Conservation (phyloP, 2,888 invertebrate genomes). For the Zhuqinia jingwanae region DNA sequence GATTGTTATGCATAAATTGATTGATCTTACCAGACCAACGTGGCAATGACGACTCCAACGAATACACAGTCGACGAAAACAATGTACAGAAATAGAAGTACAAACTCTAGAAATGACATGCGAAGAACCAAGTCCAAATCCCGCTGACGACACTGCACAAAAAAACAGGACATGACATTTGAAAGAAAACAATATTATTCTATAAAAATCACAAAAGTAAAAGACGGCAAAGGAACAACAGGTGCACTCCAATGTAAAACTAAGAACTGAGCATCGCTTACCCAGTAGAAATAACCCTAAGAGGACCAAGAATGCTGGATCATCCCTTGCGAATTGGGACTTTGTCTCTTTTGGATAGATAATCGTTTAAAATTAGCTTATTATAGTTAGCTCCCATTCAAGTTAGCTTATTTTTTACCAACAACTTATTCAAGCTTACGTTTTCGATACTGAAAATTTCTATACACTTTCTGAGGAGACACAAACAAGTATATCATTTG, state of each 20-base stretch:
- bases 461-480: slow-evolving; percentile 97
- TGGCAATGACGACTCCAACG: slow-evolving; percentile 92
- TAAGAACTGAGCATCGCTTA: slow-evolving; percentile 82
- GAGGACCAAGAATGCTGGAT: slow-evolving; percentile 98
- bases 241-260: too few species aligned
- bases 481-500: slow-evolving; percentile 98
- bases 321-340: slow-evolving; percentile 99
- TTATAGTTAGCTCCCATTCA: too few species aligned
- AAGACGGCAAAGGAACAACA: too few species aligned
- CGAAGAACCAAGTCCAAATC: slow-evolving; percentile 91
- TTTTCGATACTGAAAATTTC: slow-evolving; percentile 98
- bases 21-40: slow-evolving; percentile 89
- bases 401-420: too few species aligned
- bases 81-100: slow-evolving; percentile 93
- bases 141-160: slow-evolving; percentile 94
- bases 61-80: slow-evolving; percentile 97
- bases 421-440: too few species aligned
- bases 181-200: not conserved
- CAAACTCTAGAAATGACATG: slow-evolving; percentile 86
- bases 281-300: slow-evolving; percentile 91
- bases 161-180: slow-evolving; percentile 77
- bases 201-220: too few species aligned
- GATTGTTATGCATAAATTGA: too few species aligned
- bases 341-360: slow-evolving; percentile 89
- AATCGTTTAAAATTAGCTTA: too few species aligned